Percentiles rank a stretch among this genome's conserved stretches.
Conservation (phyloP, 2,888 invertebrate species). For the Resseliella maxima region DNA sequence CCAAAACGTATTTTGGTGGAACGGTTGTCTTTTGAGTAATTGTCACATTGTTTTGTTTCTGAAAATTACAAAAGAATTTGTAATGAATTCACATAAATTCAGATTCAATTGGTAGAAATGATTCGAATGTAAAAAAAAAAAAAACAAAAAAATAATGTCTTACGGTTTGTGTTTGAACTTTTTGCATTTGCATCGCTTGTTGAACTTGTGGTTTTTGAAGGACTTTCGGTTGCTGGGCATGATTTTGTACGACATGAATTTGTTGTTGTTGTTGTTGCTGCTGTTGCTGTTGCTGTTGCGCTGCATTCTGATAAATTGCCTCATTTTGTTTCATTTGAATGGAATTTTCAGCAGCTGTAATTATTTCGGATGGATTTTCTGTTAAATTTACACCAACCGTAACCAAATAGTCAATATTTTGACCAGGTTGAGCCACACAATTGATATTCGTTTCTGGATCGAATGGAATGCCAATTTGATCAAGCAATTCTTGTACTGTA, state of each 20-base stretch:
- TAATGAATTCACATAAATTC: too few relatives aligned
- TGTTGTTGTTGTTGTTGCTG: slow-evolving; percentile 58
- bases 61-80: neutral
- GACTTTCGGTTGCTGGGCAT: slow-evolving; percentile 45
- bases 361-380: slow-evolving; percentile 63
- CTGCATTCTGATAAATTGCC: slow-evolving; percentile 56
- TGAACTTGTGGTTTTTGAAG: slow-evolving; percentile 52
- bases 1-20: slow-evolving; percentile 71
- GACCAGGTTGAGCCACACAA: slow-evolving; percentile 78
- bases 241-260: slow-evolving; percentile 57
- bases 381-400: slow-evolving; percentile 65
- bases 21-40: slow-evolving; percentile 70
- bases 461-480: slow-evolving; percentile 79
- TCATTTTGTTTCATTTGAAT: slow-evolving; percentile 64
- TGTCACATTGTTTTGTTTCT: slow-evolving; percentile 64
- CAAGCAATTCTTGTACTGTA: slow-evolving; percentile 83
- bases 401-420: slow-evolving; percentile 83
- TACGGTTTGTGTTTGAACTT: slow-evolving; percentile 58
- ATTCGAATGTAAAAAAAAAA: too few relatives aligned
- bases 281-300: slow-evolving; percentile 59
- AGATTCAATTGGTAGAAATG: too few relatives aligned
- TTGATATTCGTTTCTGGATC: slow-evolving; percentile 78
- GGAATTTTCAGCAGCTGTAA: slow-evolving; percentile 67
- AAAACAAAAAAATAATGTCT: neutral
- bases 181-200: slow-evolving; percentile 61